These are phyloP conservation scores for Cirrhinus mrigala DNA, from an alignment of 2,797 vertebrate species.

Conservation along the genomic window DNA sequence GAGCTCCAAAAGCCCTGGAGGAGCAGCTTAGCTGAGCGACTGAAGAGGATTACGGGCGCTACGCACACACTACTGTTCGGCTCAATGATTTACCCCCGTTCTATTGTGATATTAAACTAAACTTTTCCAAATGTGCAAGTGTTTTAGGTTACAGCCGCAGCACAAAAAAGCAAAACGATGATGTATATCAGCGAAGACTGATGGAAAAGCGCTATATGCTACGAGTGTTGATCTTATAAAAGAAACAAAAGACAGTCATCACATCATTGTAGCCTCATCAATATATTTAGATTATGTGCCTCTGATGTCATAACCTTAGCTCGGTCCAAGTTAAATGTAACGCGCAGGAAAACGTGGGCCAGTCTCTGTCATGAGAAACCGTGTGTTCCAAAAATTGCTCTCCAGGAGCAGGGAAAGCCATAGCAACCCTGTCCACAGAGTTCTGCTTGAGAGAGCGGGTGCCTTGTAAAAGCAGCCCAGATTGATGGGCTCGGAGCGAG, in stretches of 20 bases:
- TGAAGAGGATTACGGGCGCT: conserved; percentile 43
- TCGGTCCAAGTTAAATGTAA: conserved; percentile 58
- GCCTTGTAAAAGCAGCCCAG: conserved; percentile 76
- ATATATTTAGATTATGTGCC: conserved; percentile 59
- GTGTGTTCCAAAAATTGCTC: conserved; percentile 76
- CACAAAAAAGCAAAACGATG: conserved; percentile 59
- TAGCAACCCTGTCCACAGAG: conserved; percentile 81
- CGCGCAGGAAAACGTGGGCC: conserved; percentile 33
- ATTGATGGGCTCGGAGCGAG: conserved; percentile 74
- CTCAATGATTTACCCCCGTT: conserved; percentile 52
- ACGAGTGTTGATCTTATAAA: conserved; percentile 68
- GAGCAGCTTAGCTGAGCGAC: conserved; percentile 62
- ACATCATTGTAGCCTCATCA: conserved; percentile 53
- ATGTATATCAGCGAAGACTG: conserved; percentile 71
- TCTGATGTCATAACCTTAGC: conserved; percentile 65
- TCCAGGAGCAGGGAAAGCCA: conserved; percentile 70
- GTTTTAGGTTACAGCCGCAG: conserved; percentile 74
- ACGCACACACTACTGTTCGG: conserved; percentile 35
- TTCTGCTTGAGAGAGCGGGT: conserved; percentile 71
- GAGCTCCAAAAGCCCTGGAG: conserved; percentile 39
- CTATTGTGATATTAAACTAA: conserved; percentile 79
- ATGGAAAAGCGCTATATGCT: conserved; percentile 69
- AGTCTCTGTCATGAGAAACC: conserved; percentile 69
- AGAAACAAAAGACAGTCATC: conserved; percentile 52
- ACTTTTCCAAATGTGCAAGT: conserved; percentile 76